These are phyloP conservation scores for Cephus spinipes DNA, from an alignment of 2,888 invertebrate genomes.

Conservation along the genomic window DNA sequence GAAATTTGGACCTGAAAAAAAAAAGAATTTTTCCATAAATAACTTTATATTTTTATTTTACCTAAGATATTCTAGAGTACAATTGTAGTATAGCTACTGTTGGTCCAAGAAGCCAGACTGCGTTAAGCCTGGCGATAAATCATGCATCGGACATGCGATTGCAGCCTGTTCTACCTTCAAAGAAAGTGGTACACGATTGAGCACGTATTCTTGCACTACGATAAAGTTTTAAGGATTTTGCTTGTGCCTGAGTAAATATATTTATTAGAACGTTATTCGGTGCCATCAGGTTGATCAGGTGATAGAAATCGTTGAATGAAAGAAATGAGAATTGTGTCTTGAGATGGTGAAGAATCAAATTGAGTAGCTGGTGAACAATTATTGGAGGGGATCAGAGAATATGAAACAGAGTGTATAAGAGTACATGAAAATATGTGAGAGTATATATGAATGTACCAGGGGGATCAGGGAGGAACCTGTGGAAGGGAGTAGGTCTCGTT, in stretches of 20 bases:
- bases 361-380: neutral
- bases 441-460: neutral
- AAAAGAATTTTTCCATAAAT: no score
- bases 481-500: slow-evolving; percentile 12
- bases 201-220: neutral
- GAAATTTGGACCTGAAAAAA: neutral
- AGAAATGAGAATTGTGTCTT: neutral
- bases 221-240: neutral
- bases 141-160: neutral
- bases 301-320: neutral
- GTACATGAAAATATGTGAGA: neutral
- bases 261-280: neutral
- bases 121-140: neutral
- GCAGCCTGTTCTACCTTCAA: neutral
- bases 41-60: neutral
- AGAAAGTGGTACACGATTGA: neutral
- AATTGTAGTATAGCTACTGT: neutral
- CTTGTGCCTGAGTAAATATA: neutral
- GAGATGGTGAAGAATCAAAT: neutral
- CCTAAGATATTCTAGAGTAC: neutral
- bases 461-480: slow-evolving; percentile 11
- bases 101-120: neutral
- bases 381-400: neutral
- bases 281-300: neutral
- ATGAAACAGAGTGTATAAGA: neutral